These are phyloP conservation scores for Sicus ferrugineus DNA, from an alignment of 2,888 invertebrate genomes.

Conservation along the genomic window DNA sequence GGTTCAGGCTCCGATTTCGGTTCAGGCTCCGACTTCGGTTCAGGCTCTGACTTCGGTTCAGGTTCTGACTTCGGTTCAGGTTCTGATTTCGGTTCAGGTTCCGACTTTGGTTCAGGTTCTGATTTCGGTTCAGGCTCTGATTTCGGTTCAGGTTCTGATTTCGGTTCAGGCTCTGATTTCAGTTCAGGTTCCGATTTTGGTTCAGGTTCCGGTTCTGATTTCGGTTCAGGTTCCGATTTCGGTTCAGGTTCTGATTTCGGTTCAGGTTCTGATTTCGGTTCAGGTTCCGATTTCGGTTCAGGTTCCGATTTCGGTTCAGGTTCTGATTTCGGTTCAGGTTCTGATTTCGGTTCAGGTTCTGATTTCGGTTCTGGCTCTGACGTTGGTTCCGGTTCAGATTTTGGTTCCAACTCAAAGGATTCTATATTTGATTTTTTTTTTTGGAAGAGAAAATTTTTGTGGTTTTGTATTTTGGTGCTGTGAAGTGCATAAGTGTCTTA, in stretches of 20 bases:
- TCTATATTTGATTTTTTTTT: constrained; percentile 17
- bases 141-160: constrained; percentile 60
- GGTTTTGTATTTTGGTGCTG: constrained; percentile 26
- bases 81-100: constrained; percentile 48
- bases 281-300: constrained; percentile 53
- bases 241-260: constrained; percentile 61
- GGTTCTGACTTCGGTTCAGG: constrained; percentile 46
- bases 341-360: constrained; percentile 62
- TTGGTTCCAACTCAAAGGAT: constrained; percentile 63
- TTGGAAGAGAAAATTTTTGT: constrained; percentile 26
- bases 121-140: constrained; percentile 57
- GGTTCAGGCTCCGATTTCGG: constrained; percentile 54
- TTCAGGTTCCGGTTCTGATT: constrained; percentile 35
- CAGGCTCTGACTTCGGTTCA: constrained; percentile 52
- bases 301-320: constrained; percentile 57
- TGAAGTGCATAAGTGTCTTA: constrained; percentile 10
- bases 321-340: constrained; percentile 63
- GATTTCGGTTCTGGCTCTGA: constrained; percentile 41
- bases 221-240: constrained; percentile 64
- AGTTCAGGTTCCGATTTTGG: constrained; percentile 59
- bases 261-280: constrained; percentile 56
- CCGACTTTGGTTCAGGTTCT: constrained; percentile 52
- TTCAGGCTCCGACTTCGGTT: constrained; percentile 56
- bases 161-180: constrained; percentile 64
- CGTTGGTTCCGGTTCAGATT: constrained; percentile 32